Base-by-base conservation (phyloP, 2,888 invertebrate species). In the Hemaris fuciformis region DNA sequence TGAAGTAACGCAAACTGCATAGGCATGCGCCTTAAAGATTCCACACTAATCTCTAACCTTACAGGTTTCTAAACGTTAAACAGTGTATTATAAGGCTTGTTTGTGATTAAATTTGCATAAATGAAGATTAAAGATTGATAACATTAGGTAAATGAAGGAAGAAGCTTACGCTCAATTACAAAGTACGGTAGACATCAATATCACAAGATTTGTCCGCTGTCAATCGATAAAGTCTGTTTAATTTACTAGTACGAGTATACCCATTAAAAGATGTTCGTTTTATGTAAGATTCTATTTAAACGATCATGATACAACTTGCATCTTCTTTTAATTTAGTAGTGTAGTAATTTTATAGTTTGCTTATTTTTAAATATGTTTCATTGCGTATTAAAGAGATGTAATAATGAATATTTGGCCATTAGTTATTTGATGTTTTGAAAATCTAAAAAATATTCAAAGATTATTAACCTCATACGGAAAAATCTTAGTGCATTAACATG, bases 71-170 rank as follows among this genome's bases (percentile, higher is more conserved):
- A 62, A 64, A 43, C 43, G 27, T 57, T 63, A 72, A 72, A 72
- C 69, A 64, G 58, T 60, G 58, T 57, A 63, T 69, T 66, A 71
- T 68, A 61, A 69, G 60, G 53, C 41, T 23, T 25, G 20, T 62
- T n/a, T 57, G 59, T 65, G 58, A 69, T 74, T 69, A 70, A 72
- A 73, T 77, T 73, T 68, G 60, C 71, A 73, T 73, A 70, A 74
- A 66, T 67, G 67, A 58, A 62, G 64, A 64, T 65, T 59, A 64
- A 63, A 65, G 60, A 68, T 66, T 64, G 62, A 66, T 62, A 65
- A 59, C 45, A 58, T 64, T 62, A 66, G 61, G 42, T 64, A 43
- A 66, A 68, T 62, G 23, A 53, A 46, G 59, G 59, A 59, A 59
- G 46, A 59, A 18, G 45, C 46, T 23, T 38, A 27, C 34, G 34